Percentiles rank a stretch among this genome's conserved stretches.
These are phyloP conservation scores for Chloroceryle amazona DNA, from an alignment of 2,797 vertebrate species.

Conservation along the genomic window DNA sequence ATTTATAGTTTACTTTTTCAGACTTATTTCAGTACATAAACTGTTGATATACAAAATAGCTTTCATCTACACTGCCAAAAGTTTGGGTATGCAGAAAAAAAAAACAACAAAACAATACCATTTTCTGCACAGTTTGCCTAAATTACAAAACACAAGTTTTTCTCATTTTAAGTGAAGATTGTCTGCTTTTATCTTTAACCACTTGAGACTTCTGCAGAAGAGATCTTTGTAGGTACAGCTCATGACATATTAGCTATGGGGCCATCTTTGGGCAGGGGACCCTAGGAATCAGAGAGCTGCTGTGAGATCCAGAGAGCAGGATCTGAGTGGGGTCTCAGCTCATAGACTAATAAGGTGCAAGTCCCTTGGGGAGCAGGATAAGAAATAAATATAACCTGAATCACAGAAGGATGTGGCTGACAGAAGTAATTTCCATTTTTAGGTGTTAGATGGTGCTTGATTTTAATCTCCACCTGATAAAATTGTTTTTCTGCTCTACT, in stretches of 20 bases:
- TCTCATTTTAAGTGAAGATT: neutral
- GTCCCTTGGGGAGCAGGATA: neutral
- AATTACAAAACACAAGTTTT: neutral
- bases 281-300: neutral
- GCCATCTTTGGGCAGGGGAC: neutral
- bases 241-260: rapidly evolving
- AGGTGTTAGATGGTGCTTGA: neutral
- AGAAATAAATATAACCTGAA: neutral
- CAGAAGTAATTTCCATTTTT: neutral
- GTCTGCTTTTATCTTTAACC: neutral
- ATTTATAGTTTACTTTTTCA: neutral
- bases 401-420: neutral
- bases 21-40: neutral
- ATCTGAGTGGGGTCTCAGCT: neutral
- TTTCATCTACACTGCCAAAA: slow-evolving; percentile 3
- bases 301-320: neutral
- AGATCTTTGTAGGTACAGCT: neutral
- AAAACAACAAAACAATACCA: neutral
- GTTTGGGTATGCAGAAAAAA: neutral
- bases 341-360: neutral
- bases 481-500: neutral
- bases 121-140: neutral
- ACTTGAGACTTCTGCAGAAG: neutral
- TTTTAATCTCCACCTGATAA: neutral
- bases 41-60: neutral